Percentiles rank a stretch among this genome's conserved stretches.
phyloP scores from a whole-genome alignment of 1,140 invertebrate genomes.

The Drosophila nannoptera region DNA sequence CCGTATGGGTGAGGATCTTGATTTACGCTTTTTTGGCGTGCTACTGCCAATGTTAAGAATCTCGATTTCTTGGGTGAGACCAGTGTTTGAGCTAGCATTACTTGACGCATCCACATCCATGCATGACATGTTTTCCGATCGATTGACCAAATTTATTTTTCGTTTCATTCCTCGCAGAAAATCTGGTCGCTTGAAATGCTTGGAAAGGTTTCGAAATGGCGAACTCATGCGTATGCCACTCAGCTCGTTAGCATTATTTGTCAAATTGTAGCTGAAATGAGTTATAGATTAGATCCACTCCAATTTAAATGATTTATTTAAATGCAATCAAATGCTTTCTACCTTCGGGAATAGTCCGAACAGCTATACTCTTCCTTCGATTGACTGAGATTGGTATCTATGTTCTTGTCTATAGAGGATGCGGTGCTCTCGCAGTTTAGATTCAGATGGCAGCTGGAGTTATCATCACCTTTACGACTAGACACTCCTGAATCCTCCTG shows the following conservation, averaged over 20 bases:
- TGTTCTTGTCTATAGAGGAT: constrained; percentile 73
- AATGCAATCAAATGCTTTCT: background rate
- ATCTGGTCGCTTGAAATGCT: constrained; percentile 76
- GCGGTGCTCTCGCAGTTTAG: constrained; percentile 68
- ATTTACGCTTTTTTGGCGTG: constrained; percentile 79
- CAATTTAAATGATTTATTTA: background rate
- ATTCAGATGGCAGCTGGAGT: constrained; percentile 64
- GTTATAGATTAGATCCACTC: background rate
- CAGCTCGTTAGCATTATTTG: constrained; percentile 70
- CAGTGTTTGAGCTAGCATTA: constrained; percentile 80
- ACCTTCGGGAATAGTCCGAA: constrained; percentile 74
- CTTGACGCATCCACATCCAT: constrained; percentile 59
- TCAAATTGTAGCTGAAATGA: constrained; percentile 63
- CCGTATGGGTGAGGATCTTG: constrained; percentile 80
- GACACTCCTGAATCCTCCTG: constrained; percentile 77
- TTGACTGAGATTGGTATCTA: constrained; percentile 63
- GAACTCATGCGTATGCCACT: constrained; percentile 76
- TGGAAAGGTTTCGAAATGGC: constrained; percentile 70
- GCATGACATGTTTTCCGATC: constrained; percentile 68
- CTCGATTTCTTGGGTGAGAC: constrained; percentile 85
- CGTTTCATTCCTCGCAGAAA: constrained; percentile 81
- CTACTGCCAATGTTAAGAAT: constrained; percentile 81
- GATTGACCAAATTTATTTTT: constrained; percentile 80
- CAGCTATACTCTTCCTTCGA: constrained; percentile 75
- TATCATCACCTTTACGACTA: constrained; percentile 72